A percentile compares a stretch with the other conserved stretches of the same genome.
Conservation (phyloP, 2,888 invertebrate species). For the Kryphioiulus occultus region DNA sequence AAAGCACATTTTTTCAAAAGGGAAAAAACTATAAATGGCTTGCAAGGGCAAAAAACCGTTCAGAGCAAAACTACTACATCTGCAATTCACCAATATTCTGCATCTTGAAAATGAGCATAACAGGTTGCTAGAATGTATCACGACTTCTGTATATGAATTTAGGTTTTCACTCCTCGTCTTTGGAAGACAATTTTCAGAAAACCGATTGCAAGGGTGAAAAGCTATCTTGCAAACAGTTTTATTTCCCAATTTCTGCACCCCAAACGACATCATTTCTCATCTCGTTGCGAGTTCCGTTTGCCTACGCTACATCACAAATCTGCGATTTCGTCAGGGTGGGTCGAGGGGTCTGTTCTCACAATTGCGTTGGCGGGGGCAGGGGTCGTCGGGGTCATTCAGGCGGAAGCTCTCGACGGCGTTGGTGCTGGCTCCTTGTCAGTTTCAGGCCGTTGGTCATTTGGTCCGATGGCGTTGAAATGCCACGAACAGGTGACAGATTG, state of each 20-base stretch:
- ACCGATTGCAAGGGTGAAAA: neutral
- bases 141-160: too few species aligned
- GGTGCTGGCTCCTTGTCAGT: constrained; percentile 11
- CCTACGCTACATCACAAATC: neutral
- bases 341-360: neutral
- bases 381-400: neutral
- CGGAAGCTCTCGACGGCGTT: constrained; percentile 8
- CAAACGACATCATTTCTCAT: constrained; percentile 23
- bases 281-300: neutral
- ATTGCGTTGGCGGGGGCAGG: neutral
- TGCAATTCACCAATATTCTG: too few species aligned
- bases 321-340: neutral
- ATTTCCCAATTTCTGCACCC: neutral
- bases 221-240: neutral
- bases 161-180: too few species aligned
- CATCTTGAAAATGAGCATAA: too few species aligned
- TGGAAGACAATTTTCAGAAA: too few species aligned
- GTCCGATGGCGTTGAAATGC: constrained; percentile 23
- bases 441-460: constrained; percentile 23
- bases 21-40: too few species aligned
- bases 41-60: too few species aligned
- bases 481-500: constrained; percentile 23
- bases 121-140: too few species aligned
- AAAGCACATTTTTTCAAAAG: too few species aligned
- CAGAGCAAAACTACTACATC: too few species aligned